Percentiles rank a stretch among this genome's conserved stretches.
Conservation (phyloP, 2,888 invertebrate genomes). For the Argynnis bischoffii region DNA sequence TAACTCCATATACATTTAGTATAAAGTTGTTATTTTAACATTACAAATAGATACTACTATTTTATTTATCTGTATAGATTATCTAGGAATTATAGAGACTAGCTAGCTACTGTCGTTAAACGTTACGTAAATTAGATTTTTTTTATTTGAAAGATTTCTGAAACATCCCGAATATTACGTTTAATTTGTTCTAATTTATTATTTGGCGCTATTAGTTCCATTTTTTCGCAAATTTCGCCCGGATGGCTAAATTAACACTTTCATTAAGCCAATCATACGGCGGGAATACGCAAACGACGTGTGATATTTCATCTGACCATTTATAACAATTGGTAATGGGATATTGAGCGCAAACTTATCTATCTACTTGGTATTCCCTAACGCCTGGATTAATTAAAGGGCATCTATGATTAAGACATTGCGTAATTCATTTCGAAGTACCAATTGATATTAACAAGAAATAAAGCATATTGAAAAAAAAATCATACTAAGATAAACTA, state of each 20-base stretch:
- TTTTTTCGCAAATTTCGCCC: slow-evolving; percentile 28
- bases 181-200: not conserved
- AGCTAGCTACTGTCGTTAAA: too few relatives aligned
- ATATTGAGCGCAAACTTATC: slow-evolving; percentile 26
- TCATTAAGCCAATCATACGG: slow-evolving; percentile 31
- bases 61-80: too few relatives aligned
- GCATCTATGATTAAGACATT: slow-evolving; percentile 11
- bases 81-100: too few relatives aligned
- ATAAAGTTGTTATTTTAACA: too few relatives aligned
- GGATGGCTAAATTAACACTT: slow-evolving; percentile 33
- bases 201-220: not conserved
- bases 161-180: too few relatives aligned
- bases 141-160: too few relatives aligned
- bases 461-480: not conserved
- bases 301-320: slow-evolving; percentile 33
- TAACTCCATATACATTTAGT: too few relatives aligned
- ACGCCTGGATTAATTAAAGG: slow-evolving; percentile 23
- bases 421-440: slow-evolving; percentile 10
- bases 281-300: slow-evolving; percentile 19
- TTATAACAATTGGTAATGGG: slow-evolving; percentile 27
- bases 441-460: not conserved
- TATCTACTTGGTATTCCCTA: slow-evolving; percentile 23
- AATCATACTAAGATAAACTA: too few relatives aligned
- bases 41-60: too few relatives aligned
- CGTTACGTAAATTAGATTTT: too few relatives aligned